phyloP scores from a whole-genome alignment of 2,113 vertebrate species.

The Amphiprion ocellaris region DNA sequence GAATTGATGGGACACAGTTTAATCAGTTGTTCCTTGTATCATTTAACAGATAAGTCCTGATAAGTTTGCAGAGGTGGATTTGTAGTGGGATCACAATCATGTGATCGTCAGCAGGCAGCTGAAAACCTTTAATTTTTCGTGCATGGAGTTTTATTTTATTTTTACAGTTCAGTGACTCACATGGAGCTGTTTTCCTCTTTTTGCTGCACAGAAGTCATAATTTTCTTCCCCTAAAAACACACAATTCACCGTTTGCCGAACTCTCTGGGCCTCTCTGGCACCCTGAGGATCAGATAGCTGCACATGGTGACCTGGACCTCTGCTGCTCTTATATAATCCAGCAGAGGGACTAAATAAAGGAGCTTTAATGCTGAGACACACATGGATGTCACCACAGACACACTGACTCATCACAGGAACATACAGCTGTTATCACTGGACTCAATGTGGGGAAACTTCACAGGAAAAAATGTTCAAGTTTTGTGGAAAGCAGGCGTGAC shows the following conservation, averaged over 20 bases:
- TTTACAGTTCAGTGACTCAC: too few relatives aligned
- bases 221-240: background rate
- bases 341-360: conserved; percentile 6
- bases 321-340: conserved; percentile 44
- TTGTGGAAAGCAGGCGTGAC: background rate
- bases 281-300: background rate
- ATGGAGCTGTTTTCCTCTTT: background rate
- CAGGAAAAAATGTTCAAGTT: background rate
- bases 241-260: background rate
- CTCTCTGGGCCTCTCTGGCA: background rate
- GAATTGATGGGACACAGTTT: too few relatives aligned
- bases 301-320: background rate
- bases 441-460: background rate
- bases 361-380: conserved; percentile 11
- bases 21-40: too few relatives aligned
- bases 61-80: too few relatives aligned
- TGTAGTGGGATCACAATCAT: too few relatives aligned
- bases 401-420: background rate
- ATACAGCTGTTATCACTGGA: too few relatives aligned
- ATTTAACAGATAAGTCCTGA: too few relatives aligned
- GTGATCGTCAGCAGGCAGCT: too few relatives aligned
- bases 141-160: too few relatives aligned
- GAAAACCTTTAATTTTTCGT: too few relatives aligned
- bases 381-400: background rate
- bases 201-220: background rate